A percentile compares a stretch with the other conserved stretches of the same genome.
Conservation (phyloP, 2,888 invertebrate species). For the Parapristionchus giblindavisi region DNA sequence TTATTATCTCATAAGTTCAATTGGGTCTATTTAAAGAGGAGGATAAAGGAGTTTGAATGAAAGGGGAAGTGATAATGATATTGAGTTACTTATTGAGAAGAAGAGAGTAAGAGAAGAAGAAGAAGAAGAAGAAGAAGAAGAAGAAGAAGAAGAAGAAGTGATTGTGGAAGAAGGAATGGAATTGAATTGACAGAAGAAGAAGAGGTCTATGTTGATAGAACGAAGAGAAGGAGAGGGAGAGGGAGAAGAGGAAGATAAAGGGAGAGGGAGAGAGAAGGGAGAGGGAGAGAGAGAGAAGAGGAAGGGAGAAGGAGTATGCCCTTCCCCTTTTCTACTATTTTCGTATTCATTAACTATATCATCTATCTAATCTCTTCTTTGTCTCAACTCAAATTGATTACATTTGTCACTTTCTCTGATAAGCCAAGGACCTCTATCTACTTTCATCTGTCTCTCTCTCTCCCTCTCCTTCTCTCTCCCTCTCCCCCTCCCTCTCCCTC, state of each 20-base stretch:
- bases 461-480: constrained; percentile 5
- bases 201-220: no score
- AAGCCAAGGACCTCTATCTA: neutral
- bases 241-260: neutral
- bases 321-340: neutral
- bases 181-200: constrained; percentile 12
- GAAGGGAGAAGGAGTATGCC: neutral
- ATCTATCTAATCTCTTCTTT: neutral
- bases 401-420: neutral
- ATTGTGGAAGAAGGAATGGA: no score
- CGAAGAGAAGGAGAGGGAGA: neutral
- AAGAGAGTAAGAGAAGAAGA: constrained; percentile 8
- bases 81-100: no score
- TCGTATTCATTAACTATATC: neutral
- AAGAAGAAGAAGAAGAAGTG: constrained; percentile 6
- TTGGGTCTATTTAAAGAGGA: no score
- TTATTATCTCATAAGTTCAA: no score
- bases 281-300: neutral
- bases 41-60: no score
- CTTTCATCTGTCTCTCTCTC: neutral
- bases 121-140: constrained; percentile 15
- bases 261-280: neutral
- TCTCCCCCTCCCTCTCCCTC: neutral
- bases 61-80: neutral
- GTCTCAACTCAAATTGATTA: neutral